Conservation (phyloP, 2,888 invertebrate genomes). For the Mellilla xanthometata region DNA sequence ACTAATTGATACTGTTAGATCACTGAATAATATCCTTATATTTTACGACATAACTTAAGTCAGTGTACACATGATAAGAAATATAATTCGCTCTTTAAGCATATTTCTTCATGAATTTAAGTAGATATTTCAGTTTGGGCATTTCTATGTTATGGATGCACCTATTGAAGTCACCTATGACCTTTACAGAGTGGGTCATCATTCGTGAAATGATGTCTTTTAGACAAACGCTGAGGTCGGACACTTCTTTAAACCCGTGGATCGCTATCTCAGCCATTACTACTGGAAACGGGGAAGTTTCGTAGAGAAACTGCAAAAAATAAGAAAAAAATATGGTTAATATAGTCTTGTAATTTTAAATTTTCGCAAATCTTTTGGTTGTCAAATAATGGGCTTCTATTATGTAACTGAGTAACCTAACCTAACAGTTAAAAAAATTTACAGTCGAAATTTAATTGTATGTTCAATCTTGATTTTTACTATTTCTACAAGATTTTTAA, state of each 20-base stretch:
- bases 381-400: too few species aligned
- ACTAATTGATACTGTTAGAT: constrained; percentile 18
- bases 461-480: too few species aligned
- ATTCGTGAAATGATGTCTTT: constrained; percentile 76
- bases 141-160: constrained; percentile 78
- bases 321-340: too few species aligned
- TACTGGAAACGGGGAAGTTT: constrained; percentile 75
- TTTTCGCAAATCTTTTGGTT: too few species aligned
- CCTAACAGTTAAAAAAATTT: too few species aligned
- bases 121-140: constrained; percentile 74
- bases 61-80: not conserved
- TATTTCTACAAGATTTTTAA: too few species aligned
- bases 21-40: not conserved
- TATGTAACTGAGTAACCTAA: too few species aligned
- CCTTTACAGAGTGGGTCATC: constrained; percentile 78
- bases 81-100: constrained; percentile 46
- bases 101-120: constrained; percentile 79
- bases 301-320: constrained; percentile 70
- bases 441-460: too few species aligned
- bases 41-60: too few species aligned
- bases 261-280: constrained; percentile 78
- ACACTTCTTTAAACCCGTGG: constrained; percentile 76
- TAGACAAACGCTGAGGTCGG: constrained; percentile 72
- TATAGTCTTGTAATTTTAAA: too few species aligned
- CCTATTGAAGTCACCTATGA: constrained; percentile 75